Conservation (phyloP, 2,888 invertebrate species). For the Trachelus iudaicus region DNA sequence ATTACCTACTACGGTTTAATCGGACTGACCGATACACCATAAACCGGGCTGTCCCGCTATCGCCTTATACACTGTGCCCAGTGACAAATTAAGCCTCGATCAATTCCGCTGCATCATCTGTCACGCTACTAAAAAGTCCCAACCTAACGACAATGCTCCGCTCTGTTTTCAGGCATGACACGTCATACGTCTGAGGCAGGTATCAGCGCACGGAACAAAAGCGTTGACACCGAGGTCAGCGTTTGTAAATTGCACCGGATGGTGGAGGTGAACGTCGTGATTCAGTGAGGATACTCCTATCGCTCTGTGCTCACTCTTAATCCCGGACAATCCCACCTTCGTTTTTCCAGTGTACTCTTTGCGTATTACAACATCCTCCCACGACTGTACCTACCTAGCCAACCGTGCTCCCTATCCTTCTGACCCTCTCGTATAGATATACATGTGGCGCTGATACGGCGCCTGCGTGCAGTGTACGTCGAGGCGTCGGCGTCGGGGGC, state of each 20-base stretch:
- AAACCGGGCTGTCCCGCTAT: not conserved
- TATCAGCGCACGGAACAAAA: not conserved
- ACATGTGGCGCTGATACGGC: conserved; percentile 14
- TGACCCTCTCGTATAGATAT: not conserved
- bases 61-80: not conserved
- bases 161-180: not conserved
- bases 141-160: not conserved
- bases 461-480: conserved; percentile 42
- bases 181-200: not conserved
- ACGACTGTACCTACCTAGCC: conserved; percentile 2
- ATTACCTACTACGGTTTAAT: not conserved
- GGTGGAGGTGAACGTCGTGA: not conserved
- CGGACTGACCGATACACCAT: not conserved
- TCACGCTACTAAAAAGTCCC: not conserved
- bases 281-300: not conserved
- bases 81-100: not conserved
- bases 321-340: not conserved
- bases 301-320: not conserved
- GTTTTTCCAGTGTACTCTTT: conserved; percentile 2
- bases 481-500: conserved; percentile 59
- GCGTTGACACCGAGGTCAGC: too few species aligned
- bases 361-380: conserved; percentile 5
- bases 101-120: not conserved
- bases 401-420: conserved; percentile 5
- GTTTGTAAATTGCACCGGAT: not conserved